A percentile compares a stretch with the other conserved stretches of the same genome.
Evolutionary conservation across 30 jellyfish, hydroid and myxozoan species (phyloP).

Genomic region (Clytia hemisphaerica): DNA sequence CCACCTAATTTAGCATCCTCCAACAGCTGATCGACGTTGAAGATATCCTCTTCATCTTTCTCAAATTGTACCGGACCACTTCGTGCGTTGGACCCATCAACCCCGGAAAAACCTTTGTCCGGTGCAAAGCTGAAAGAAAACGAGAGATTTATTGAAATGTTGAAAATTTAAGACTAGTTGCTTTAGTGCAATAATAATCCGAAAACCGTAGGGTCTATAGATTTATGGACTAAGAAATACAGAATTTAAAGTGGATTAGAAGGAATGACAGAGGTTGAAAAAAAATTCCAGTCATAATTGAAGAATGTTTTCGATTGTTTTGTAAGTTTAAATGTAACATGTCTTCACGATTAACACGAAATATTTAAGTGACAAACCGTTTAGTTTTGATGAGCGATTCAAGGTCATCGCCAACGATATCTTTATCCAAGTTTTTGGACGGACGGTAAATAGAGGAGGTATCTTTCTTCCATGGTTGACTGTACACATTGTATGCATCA

Average conservation of each 20-base stretch:
- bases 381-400: conserved; percentile 65
- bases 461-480: conserved; percentile 93
- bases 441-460: conserved; percentile 91
- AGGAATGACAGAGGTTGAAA: no score
- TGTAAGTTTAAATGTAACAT: no score
- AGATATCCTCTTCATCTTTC: conserved; percentile 94
- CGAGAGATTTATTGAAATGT: no score
- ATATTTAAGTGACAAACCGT: conserved; percentile 22
- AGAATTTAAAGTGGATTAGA: no score
- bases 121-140: conserved; percentile 71
- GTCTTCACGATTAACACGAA: no score
- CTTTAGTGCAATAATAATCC: no score
- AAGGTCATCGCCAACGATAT: conserved; percentile 88
- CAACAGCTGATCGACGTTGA: conserved; percentile 82
- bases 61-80: conserved; percentile 99
- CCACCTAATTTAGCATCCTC: conserved; percentile 98
- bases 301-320: no score
- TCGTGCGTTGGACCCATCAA: conserved; percentile 77
- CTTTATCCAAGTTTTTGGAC: conserved; percentile 91
- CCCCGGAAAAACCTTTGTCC: conserved; percentile 92
- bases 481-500: conserved; percentile 95
- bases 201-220: no score
- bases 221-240: no score
- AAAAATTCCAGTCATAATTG: no score
- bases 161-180: no score